Evolutionary conservation across 2,113 vertebrate species (phyloP), one percentile per base, ranked within the genome.

Genomic region (Melanostigma gelatinosum): DNA sequence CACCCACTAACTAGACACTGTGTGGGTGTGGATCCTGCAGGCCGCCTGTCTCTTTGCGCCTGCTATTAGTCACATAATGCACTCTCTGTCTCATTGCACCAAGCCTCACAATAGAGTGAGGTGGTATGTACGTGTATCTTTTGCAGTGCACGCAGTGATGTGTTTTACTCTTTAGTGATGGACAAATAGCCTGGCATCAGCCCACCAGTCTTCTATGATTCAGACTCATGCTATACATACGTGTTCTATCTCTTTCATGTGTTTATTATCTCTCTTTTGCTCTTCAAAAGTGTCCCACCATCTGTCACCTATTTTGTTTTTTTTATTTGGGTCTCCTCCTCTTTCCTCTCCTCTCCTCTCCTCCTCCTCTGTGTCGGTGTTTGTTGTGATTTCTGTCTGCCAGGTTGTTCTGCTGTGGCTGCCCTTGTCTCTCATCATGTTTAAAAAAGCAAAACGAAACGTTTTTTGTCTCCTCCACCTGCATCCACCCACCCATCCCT

Each of bases 401-500:
- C 86, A 83, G 70, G 55, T 84, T 90, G 61, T 78, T 83, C 75
- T 92, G 83, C 82, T 90, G 84, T 88, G 85, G 82, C 86, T 87
- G 58, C 79, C 85, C 80, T 79, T 88, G 82, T 93, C 87, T 91
- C 64, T 90, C 92, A 87, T 92, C 79, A 72, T 80, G 91, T 93
- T 92, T 88, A 80, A 82, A 91, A 80, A 90, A 89, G 40, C 65
- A 85, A 86, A 88, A 77, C 72, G 2, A 90, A 92, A 77, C 65
- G 62, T 89, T 92, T 93, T 93, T 88, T 93, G 92, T 60, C 58
- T 93, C 91, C 91, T 88, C 84, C 89, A 79, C 77, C 85, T 22
- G 16, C 82, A 82, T 84, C 64, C 72, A 73, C 64, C 65, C 20
- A 72, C 57, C 76, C 58, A 50, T 54, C 73, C 46, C 58, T 62